phyloP scores from a whole-genome alignment of 64 coral and sea anemone species.

The Actinia tenebrosa region DNA sequence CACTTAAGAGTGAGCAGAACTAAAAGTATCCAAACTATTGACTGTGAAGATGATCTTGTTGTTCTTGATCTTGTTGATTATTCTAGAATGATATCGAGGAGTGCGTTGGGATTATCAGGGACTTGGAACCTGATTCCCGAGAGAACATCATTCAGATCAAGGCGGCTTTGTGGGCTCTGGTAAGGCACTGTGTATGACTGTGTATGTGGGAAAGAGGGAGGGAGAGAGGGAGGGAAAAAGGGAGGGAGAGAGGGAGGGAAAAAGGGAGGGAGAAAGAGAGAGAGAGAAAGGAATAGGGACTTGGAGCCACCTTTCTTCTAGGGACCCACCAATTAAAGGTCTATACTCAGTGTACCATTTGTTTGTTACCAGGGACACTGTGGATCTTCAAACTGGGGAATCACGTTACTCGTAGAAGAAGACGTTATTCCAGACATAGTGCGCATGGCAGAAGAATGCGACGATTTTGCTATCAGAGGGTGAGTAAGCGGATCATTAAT shows the following conservation, averaged over 20 bases:
- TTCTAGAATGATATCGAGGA: constrained; percentile 82
- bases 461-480: constrained; percentile 85
- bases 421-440: constrained; percentile 90
- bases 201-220: background rate
- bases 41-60: too few species aligned
- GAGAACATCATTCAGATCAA: constrained; percentile 73
- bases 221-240: too few species aligned
- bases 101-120: constrained; percentile 67
- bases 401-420: constrained; percentile 88
- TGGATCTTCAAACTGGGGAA: constrained; percentile 92
- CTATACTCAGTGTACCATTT: background rate
- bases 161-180: constrained; percentile 93
- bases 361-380: constrained; percentile 70
- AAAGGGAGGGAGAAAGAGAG: too few species aligned
- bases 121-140: constrained; percentile 57
- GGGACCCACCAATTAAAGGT: too few species aligned
- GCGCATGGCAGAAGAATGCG: constrained; percentile 77
- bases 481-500: constrained; percentile 4
- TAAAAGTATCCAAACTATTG: too few species aligned
- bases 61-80: background rate
- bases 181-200: constrained; percentile 21
- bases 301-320: too few species aligned
- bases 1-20: too few species aligned
- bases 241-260: too few species aligned
- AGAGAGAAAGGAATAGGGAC: too few species aligned